phyloP scores from a whole-genome alignment of 2,113 vertebrate genomes.

The Pelmatolapia mariae region DNA sequence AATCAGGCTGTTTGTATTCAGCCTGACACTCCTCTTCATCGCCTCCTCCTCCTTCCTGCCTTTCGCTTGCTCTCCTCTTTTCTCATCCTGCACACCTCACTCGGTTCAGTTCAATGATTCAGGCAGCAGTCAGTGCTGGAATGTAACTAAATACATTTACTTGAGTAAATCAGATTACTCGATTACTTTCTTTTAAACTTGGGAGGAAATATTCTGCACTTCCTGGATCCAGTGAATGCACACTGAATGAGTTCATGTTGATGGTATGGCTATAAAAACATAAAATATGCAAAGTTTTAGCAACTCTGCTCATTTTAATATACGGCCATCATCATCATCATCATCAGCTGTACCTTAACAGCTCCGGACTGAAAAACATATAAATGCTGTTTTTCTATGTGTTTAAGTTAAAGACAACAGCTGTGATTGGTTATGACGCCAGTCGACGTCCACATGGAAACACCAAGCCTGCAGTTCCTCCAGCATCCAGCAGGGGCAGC shows the following conservation, averaged over 20 bases:
- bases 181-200: neutral
- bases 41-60: neutral
- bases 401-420: neutral
- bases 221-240: neutral
- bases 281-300: neutral
- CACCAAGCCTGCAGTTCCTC: neutral
- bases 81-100: neutral
- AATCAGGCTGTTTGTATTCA: slow-evolving; percentile 59
- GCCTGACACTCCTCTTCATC: neutral
- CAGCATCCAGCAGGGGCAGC: neutral
- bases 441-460: neutral
- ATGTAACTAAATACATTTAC: neutral
- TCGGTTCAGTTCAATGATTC: neutral
- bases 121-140: neutral
- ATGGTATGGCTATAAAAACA: neutral
- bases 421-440: neutral
- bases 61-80: neutral
- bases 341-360: neutral
- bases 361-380: neutral
- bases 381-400: neutral
- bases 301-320: neutral
- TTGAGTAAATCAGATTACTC: neutral
- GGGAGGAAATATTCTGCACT: neutral
- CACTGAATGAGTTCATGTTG: neutral
- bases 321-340: neutral